phyloP scores from a whole-genome alignment of 2,888 invertebrate genomes.

The Nasonovia ribisnigri region DNA sequence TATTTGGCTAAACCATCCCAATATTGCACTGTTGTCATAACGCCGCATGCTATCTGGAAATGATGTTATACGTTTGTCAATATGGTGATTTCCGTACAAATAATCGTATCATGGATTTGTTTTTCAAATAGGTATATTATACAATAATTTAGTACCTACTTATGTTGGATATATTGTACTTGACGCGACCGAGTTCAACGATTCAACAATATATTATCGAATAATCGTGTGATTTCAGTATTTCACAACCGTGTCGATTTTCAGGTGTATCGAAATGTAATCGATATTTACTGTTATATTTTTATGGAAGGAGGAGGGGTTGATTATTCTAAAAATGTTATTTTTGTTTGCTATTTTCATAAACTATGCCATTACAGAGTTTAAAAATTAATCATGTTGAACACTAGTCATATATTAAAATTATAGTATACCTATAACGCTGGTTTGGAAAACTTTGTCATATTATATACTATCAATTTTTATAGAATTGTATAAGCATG shows the following conservation, averaged over 20 bases:
- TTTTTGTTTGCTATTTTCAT: not conserved
- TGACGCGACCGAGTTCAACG: not conserved
- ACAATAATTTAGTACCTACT: not conserved
- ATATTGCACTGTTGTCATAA: not conserved
- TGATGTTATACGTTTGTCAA: not conserved
- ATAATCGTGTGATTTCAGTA: not conserved
- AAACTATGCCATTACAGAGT: not conserved
- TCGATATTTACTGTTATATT: not conserved
- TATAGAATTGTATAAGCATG: not conserved
- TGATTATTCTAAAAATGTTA: not conserved
- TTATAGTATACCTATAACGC: not conserved
- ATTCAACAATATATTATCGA: not conserved
- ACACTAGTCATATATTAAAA: not conserved
- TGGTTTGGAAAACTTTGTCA: not conserved
- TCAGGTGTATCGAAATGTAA: not conserved
- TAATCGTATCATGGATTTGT: conserved; percentile 24
- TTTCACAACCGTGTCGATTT: not conserved
- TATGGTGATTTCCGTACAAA: conserved; percentile 47
- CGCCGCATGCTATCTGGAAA: not conserved
- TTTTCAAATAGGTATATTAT: not conserved
- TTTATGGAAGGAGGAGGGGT: not conserved
- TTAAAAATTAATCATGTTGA: not conserved
- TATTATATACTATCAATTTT: not conserved
- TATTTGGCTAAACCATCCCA: conserved; percentile 20
- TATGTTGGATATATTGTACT: not conserved